Percentiles rank a stretch among this genome's conserved stretches.
Conservation (phyloP, 2,888 invertebrate species). For the Drosophila longiperda region DNA sequence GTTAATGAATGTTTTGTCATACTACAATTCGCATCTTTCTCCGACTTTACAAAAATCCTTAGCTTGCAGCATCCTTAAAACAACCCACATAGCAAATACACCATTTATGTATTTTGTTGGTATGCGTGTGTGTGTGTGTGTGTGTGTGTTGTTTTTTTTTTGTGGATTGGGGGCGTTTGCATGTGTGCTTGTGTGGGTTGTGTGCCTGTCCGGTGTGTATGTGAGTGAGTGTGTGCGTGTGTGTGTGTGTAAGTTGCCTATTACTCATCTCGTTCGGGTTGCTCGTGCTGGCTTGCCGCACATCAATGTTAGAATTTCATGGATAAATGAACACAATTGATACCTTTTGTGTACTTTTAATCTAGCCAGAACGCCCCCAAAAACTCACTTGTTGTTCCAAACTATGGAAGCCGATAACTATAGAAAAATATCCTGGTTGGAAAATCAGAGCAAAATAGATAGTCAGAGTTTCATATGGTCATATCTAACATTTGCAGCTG, state of each 20-base stretch:
- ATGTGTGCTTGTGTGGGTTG: not conserved
- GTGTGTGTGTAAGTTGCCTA: slow-evolving; percentile 19
- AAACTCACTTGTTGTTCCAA: slow-evolving; percentile 20
- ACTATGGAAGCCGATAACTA: slow-evolving; percentile 16
- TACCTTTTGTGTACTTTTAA: slow-evolving; percentile 72
- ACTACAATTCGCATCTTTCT: slow-evolving; percentile 47
- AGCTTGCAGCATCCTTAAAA: slow-evolving; percentile 23
- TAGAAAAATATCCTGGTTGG: slow-evolving; percentile 5
- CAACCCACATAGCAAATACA: slow-evolving; percentile 28
- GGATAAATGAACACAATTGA: slow-evolving; percentile 71
- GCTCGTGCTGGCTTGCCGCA: slow-evolving; percentile 38
- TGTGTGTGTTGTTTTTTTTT: slow-evolving; percentile 15
- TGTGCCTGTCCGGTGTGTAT: not conserved
- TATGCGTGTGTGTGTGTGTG: slow-evolving; percentile 9
- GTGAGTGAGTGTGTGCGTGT: not conserved
- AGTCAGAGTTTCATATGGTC: slow-evolving; percentile 3
- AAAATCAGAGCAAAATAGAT: not conserved
- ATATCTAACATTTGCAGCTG: slow-evolving; percentile 34
- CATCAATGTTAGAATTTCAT: slow-evolving; percentile 67
- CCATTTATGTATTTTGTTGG: slow-evolving; percentile 12
- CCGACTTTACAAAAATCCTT: slow-evolving; percentile 38
- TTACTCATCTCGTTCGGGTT: slow-evolving; percentile 58
- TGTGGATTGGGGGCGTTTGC: slow-evolving; percentile 18
- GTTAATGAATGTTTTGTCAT: slow-evolving; percentile 73
- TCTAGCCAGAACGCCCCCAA: slow-evolving; percentile 40